Evolutionary conservation across 2,113 vertebrate genomes (phyloP), one percentile per base, ranked within the genome.

Genomic region (Sinocyclocheilus maitianheensis): DNA sequence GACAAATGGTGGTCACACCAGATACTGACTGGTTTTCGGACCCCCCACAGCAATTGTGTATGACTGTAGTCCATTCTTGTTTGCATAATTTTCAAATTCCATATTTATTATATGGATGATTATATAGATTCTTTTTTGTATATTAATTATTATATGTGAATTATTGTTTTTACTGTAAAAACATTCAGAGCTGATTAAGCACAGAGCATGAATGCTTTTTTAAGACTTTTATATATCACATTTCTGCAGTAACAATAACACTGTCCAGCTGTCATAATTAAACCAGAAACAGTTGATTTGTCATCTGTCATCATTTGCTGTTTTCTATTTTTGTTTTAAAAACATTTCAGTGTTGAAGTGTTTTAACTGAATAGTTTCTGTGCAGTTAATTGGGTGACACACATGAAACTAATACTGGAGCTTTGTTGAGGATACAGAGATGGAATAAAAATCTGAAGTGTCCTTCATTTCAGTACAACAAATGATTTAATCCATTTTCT

Each of bases 191-290:
- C 26, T 90, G 90, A 91, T 93, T 89, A 90, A 89, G 90, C 91
- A 89, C 24, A 30, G 74, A 63, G 87, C 90, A 93, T 91, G 88
- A 93, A 94, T 92, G 90, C 90, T 94, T 94, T 92, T 94, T 93
- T 93, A 93, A 91, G 89, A 91, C 87, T 90, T 92, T 94, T 93
- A 93, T 93, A 85, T 88, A 89, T 87, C 88, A 89, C 78, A 94
- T 94, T 93, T 92, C 83, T 81, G 90, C 84, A 16, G 71, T 85
- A 46, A 91, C 90, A 93, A 93, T 93, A 89, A 93, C 60, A 82
- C 13, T 77, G 90, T 89, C 83, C 83, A 86, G 83, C 89, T 89
- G 85, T 86, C 74, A 91, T 88, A 91, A 92, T 92, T 90, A 90
- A 9, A 46, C 11, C 4, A 74, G 20, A 46, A 74, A 11, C 88